phyloP scores from a whole-genome alignment of 2,888 invertebrate genomes.

The Eudasyphora cyanicolor region DNA sequence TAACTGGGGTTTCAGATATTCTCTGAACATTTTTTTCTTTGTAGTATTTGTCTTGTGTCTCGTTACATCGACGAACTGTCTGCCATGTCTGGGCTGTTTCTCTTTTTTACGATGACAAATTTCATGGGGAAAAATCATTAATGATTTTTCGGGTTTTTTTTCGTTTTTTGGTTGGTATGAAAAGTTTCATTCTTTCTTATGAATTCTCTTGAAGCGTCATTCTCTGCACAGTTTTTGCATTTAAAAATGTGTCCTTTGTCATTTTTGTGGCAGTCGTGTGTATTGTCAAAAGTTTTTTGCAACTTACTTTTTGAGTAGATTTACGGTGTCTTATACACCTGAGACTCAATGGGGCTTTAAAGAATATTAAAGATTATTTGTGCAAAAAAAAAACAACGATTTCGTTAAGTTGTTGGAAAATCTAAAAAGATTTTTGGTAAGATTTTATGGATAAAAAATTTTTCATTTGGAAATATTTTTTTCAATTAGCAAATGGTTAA shows the following conservation, averaged over 20 bases:
- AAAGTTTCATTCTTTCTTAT: no score
- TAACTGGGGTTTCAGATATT: not conserved
- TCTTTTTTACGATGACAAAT: constrained; percentile 9
- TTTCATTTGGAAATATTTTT: no score
- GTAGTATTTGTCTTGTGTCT: not conserved
- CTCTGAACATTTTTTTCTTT: constrained; percentile 4
- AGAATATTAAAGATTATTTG: not conserved
- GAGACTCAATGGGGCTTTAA: not conserved
- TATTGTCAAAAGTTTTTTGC: not conserved
- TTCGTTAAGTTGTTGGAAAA: no score
- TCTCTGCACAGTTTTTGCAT: not conserved
- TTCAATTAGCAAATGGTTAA: no score
- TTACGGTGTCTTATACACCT: not conserved
- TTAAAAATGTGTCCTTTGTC: not conserved
- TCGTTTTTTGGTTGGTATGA: no score
- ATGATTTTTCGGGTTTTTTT: not conserved
- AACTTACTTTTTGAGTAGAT: not conserved
- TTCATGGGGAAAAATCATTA: not conserved
- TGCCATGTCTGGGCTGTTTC: not conserved
- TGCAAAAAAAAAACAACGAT: no score
- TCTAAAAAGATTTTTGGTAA: no score
- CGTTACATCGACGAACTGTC: not conserved
- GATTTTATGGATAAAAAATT: no score
- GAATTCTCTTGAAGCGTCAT: no score
- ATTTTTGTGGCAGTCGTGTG: not conserved